phyloP scores from a whole-genome alignment of 1,140 invertebrate species.

The Polypedilum pembai region DNA sequence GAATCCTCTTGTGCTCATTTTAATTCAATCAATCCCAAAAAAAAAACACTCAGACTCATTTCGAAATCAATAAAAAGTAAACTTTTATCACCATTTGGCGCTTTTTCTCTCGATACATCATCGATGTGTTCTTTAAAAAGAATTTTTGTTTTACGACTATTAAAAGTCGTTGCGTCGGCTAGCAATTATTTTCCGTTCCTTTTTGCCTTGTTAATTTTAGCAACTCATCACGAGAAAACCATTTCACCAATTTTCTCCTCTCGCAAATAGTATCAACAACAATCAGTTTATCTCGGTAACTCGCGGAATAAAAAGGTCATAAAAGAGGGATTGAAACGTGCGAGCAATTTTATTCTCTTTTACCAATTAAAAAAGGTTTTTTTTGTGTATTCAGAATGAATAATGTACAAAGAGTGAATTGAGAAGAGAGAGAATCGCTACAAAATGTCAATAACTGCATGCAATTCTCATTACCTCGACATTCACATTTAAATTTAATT shows the following conservation, averaged over 20 bases:
- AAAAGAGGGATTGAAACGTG: neutral
- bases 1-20: too few species aligned
- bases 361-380: neutral
- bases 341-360: neutral
- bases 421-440: neutral
- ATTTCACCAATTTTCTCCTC: neutral
- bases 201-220: neutral
- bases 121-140: too few species aligned
- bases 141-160: neutral
- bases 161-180: neutral
- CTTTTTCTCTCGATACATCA: too few species aligned
- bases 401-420: neutral
- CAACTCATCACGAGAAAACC: neutral
- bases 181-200: neutral
- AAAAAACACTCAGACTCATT: too few species aligned
- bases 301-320: slow-evolving; percentile 13
- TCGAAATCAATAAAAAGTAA: too few species aligned
- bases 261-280: neutral
- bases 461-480: neutral
- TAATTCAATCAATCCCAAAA: too few species aligned
- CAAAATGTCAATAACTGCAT: neutral
- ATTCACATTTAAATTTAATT: slow-evolving; percentile 21
- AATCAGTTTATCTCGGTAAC: slow-evolving; percentile 1
- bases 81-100: too few species aligned
- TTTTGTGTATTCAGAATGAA: neutral